Evolutionary conservation across 2,797 vertebrate species (phyloP), one percentile per base, ranked within the genome.

Genomic region (Pangasius krempfi): DNA sequence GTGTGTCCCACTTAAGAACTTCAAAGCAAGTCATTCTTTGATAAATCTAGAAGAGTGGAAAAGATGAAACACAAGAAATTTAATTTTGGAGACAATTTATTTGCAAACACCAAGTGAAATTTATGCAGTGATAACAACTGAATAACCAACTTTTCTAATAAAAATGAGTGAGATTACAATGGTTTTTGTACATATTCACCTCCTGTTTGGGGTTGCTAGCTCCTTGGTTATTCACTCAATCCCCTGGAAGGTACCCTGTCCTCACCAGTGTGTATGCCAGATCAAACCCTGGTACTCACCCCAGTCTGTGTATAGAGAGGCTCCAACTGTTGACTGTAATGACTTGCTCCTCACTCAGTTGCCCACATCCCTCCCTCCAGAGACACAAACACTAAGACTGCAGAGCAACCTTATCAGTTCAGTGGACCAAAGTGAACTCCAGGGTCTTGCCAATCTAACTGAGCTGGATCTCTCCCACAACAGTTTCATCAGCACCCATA

Each of bases 381-480:
- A 97, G 91, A 98, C 98, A 0, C 98, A 99, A 92, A 99, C 98
- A 44, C 94, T 99, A 87, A 97, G 98, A 0, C 94, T 99, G 90
- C 99, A 99, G 94, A 98, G 98, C 92, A 99, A 99, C 94, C 96
- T 97, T 80, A 96, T 99, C 60, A 95, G 95, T 64, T 93, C 94
- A 27, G 93, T 99, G 52, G 96, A 97, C 90, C 95, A 94, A 89
- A 93, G 92, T 0, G 96, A 95, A 90, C 93, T 99, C 66, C 95
- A 93, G 72, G 93, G 97, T 91, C 96, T 99, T 44, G 86, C 95
- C 88, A 99, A 99, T 92, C 97, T 99, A 92, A 98, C 98, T 0
- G 99, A 99, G 92, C 95, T 99, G 50, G 98, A 99, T 88, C 95
- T 99, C 91, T 99, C 98, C 0, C 99, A 99, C 95, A 99, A 99